Percentiles rank a stretch among this genome's conserved stretches.
phyloP scores from a whole-genome alignment of 1,140 invertebrate genomes.

The Lethrus apterus region DNA sequence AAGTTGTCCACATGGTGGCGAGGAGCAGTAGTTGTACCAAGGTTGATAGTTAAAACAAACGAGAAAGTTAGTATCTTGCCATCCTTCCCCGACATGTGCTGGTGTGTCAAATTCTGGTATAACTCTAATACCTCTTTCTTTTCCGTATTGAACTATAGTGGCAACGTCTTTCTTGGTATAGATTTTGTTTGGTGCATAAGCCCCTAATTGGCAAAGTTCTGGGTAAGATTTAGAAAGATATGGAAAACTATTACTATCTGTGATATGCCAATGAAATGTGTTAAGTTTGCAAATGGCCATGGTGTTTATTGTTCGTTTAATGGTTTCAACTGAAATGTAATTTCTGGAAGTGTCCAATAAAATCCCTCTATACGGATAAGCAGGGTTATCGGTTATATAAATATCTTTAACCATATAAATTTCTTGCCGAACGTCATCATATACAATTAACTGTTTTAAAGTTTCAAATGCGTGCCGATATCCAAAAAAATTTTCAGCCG shows the following conservation, averaged over 20 bases:
- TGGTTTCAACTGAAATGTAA: constrained; percentile 57
- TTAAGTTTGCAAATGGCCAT: constrained; percentile 79
- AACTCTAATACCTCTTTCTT: constrained; percentile 63
- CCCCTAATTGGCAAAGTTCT: constrained; percentile 61
- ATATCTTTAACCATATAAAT: constrained; percentile 54
- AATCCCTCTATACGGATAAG: constrained; percentile 68
- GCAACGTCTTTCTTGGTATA: constrained; percentile 47
- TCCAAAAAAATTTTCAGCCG: constrained; percentile 61
- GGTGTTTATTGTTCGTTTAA: constrained; percentile 67
- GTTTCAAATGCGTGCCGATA: constrained; percentile 72
- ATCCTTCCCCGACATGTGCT: constrained; percentile 81
- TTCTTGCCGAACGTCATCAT: constrained; percentile 54
- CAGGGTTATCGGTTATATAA: constrained; percentile 58
- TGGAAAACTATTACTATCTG: constrained; percentile 80
- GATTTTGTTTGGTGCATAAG: constrained; percentile 60
- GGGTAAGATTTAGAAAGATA: constrained; percentile 62
- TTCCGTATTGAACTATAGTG: constrained; percentile 61
- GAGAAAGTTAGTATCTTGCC: constrained; percentile 63
- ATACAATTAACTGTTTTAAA: constrained; percentile 65
- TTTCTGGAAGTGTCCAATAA: constrained; percentile 73
- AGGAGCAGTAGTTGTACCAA: constrained; percentile 70
- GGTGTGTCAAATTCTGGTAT: constrained; percentile 83
- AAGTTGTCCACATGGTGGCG: constrained; percentile 80
- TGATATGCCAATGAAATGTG: constrained; percentile 84
- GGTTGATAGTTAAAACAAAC: constrained; percentile 66